Conservation (phyloP, 2,797 vertebrate genomes). For the Sebastes melanostomus region DNA sequence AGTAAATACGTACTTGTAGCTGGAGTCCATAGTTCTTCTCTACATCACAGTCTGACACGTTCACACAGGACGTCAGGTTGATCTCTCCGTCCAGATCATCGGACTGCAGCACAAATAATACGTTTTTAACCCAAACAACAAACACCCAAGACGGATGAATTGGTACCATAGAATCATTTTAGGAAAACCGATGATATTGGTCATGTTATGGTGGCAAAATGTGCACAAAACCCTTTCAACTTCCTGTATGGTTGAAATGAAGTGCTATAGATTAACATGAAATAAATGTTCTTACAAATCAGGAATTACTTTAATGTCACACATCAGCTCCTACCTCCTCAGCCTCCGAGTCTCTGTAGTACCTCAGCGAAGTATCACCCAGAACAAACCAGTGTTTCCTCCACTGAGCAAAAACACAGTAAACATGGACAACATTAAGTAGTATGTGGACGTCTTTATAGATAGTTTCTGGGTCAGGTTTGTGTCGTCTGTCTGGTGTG, state of each 20-base stretch:
- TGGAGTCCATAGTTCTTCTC: constrained; percentile 96
- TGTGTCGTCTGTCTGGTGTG: neutral
- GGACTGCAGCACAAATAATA: constrained; percentile 77
- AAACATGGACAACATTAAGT: neutral
- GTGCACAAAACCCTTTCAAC: neutral
- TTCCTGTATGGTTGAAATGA: neutral
- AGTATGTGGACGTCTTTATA: neutral
- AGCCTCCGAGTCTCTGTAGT: constrained; percentile 91
- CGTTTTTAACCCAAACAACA: neutral
- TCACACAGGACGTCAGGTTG: constrained; percentile 84
- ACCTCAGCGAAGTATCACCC: constrained; percentile 86
- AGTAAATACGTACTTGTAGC: constrained; percentile 84
- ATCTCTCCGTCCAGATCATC: constrained; percentile 92
- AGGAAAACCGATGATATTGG: neutral
- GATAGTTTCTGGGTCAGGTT: neutral
- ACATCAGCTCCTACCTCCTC: constrained; percentile 87
- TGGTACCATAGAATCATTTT: neutral
- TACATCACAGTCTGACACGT: constrained; percentile 88
- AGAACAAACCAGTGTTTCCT: constrained; percentile 97
- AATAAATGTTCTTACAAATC: neutral
- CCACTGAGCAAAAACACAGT: constrained; percentile 84
- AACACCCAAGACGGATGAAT: neutral
- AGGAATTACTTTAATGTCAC: neutral
- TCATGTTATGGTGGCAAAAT: neutral
- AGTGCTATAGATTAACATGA: neutral